phyloP scores from a whole-genome alignment of 2,888 invertebrate genomes.

The Automeris io region DNA sequence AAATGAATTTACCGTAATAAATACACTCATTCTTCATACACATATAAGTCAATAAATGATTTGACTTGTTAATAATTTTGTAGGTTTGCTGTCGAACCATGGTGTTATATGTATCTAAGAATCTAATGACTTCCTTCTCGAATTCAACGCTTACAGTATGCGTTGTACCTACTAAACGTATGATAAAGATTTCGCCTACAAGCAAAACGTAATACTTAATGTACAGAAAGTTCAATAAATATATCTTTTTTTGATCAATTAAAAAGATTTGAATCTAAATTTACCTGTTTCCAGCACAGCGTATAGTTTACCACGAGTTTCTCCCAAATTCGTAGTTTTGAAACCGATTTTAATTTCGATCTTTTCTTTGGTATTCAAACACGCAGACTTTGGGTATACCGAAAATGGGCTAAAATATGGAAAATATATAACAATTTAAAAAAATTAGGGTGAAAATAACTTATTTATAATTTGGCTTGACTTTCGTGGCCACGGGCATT shows the following conservation, averaged over 20 bases:
- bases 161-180: constrained; percentile 59
- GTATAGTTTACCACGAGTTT: constrained; percentile 40
- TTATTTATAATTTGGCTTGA: not conserved
- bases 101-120: constrained; percentile 77
- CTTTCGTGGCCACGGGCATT: too few species aligned
- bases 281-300: constrained; percentile 59
- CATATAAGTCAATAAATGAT: constrained; percentile 68
- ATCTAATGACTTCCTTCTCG: constrained; percentile 64
- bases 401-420: constrained; percentile 64
- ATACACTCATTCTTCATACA: constrained; percentile 75
- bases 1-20: constrained; percentile 41
- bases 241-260: not conserved
- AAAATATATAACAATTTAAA: not conserved
- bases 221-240: too few species aligned
- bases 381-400: constrained; percentile 68
- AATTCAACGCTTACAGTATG: constrained; percentile 65
- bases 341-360: constrained; percentile 70
- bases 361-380: constrained; percentile 62
- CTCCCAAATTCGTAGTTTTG: constrained; percentile 63
- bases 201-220: too few species aligned
- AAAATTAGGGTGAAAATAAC: not conserved
- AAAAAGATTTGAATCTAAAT: constrained; percentile 1
- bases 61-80: constrained; percentile 74
- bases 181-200: constrained; percentile 67
- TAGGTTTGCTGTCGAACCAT: constrained; percentile 69